A percentile compares a stretch with the other conserved stretches of the same genome.
Conservation (phyloP, 2,888 invertebrate species). For the Lymantria dispar region DNA sequence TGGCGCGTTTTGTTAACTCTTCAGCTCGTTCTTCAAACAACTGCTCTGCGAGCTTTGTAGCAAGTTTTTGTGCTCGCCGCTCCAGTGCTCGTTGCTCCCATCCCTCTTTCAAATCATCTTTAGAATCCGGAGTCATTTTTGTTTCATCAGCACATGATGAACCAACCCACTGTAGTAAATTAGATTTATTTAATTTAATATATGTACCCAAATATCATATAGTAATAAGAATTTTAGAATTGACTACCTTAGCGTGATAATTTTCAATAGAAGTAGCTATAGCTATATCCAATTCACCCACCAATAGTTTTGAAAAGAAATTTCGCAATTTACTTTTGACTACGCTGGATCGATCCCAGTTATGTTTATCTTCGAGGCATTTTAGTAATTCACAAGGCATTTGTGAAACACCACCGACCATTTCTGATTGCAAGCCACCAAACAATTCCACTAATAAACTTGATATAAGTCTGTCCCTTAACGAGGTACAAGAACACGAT, state of each 20-base stretch:
- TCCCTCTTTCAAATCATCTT: constrained; percentile 34
- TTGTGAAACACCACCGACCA: constrained; percentile 39
- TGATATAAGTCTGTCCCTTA: constrained; percentile 57
- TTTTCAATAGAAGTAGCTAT: constrained; percentile 70
- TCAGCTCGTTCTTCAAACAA: constrained; percentile 55
- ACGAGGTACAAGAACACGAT: constrained; percentile 66
- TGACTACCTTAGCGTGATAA: constrained; percentile 63
- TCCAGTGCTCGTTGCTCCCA: constrained; percentile 58
- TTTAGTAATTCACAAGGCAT: constrained; percentile 73
- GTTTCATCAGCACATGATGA: constrained; percentile 53
- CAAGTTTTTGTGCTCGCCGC: constrained; percentile 54
- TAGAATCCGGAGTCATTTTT: constrained; percentile 33
- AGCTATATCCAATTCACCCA: constrained; percentile 68
- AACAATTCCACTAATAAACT: constrained; percentile 61
- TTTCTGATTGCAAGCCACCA: constrained; percentile 59
- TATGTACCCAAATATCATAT: not conserved
- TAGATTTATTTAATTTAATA: not conserved
- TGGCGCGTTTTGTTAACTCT: constrained; percentile 48
- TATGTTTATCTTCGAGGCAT: constrained; percentile 69
- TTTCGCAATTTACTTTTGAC: constrained; percentile 57
- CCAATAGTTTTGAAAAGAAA: constrained; percentile 58
- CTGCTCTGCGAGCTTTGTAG: constrained; percentile 57
- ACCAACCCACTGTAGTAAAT: constrained; percentile 60
- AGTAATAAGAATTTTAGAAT: not conserved
- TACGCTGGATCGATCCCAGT: constrained; percentile 59